Evolutionary conservation across 2,797 vertebrate species (phyloP), one percentile per base, ranked within the genome.

Genomic region (Carduelis carduelis): DNA sequence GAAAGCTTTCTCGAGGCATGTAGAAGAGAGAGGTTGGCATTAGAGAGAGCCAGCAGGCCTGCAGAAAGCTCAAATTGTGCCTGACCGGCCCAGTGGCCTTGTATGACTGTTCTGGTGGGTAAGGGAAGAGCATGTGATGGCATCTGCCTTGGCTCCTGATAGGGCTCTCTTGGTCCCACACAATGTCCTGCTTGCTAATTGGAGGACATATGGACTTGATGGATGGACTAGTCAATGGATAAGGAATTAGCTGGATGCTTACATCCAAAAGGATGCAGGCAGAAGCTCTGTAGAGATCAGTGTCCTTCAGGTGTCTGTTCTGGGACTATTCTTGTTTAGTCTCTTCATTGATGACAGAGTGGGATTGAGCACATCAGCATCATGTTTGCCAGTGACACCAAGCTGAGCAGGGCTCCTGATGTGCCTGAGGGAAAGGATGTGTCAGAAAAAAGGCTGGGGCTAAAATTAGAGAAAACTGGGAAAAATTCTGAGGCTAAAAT

Each of bases 1-100:
- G 41, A n/a, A 63, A 34, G 23, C 3, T 55, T 19, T n/a, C 11
- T 53, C 0, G 1, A 27, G 28, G 19, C 15, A 5, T 28, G 2
- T 4, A n/a, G 34, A 23, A n/a, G 49, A 9, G 6, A 83, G 20
- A 7, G 4, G 7, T 2, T 21, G 27, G 28, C 10, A 56, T 47
- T 47, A 20, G 59, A 30, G 41, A 39, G 30, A 56, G 13, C 20
- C 50, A 64, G 24, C 24, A 56, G 50, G 34, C 34, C 34, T 64
- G 20, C 30, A 74, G 30, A 21, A 72, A 47, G 30, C 41, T 56
- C 43, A 41, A 1, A 21, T 9, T 56, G 59, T 24, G 20, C 59
- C 80, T 56, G 28, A 34, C 41, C 23, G 28, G 4, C 14, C 28
- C 19, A 28, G 15, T 27, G 41, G 49, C 28, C 23, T 39, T 34